Base-by-base conservation (phyloP, 1,140 invertebrate genomes). In the Drosophila yakuba region DNA sequence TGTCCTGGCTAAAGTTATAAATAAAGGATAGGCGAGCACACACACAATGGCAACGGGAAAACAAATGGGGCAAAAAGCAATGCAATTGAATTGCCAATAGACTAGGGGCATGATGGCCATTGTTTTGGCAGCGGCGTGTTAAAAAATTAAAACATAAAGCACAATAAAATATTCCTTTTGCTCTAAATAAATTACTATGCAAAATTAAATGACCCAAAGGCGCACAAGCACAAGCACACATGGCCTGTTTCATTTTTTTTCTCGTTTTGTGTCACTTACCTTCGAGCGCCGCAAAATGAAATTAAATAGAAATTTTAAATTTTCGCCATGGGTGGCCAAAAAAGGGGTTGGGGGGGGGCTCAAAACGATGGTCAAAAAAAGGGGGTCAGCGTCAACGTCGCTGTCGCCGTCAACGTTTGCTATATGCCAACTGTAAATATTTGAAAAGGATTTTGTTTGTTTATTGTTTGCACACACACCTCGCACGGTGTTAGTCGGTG, bases 381-480 rank as follows among this genome's bases (percentile, higher is more conserved):
- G 47, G 43, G 59, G 32, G 44, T 48, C 23, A 48, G 44, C 56
- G 45, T 58, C 45, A 48, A 39, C 61, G 61, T 83, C 64, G 57
- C 74, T 54, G 50, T 23, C 58, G 63, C 47, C 61, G 71, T 59
- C 74, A 77, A 56, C 74, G 64, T 77, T 78, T 74, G 64, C 66
- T 88, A 88, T 91, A 90, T 90, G 90, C 86, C 57, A 90, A 90
- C 74, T 75, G 86, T 91, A 86, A 91, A 91, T 91, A 91, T 91
- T 91, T 91, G 86, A 88, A 90, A 91, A 91, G 90, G 90, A 91
- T 91, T 91, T 91, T 90, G 90, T 91, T 91, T 91, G 90, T 91
- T 89, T 91, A 90, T 90, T 91, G 85, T 90, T 91, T 91, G 83
- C 90, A 79, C 90, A 90, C 82, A 91, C 88, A 91, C 89, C 89